Percentiles rank a stretch among this genome's conserved stretches.
Conservation (phyloP, 2,888 invertebrate species). For the Erebia epiphron region DNA sequence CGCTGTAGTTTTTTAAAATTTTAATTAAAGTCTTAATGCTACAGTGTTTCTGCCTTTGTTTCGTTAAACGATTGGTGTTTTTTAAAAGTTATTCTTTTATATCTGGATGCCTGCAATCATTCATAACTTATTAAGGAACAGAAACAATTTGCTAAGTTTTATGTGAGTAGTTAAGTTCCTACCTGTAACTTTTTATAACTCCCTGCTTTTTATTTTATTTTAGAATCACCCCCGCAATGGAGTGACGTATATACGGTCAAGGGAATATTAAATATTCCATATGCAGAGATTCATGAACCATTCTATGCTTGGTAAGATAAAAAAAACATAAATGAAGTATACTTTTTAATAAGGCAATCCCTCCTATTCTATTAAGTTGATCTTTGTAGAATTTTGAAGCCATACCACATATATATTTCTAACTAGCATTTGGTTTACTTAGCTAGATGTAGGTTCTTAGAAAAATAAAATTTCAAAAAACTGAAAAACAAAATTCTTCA, state of each 20-base stretch:
- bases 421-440: too few species aligned
- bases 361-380: too few species aligned
- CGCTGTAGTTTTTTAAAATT: background rate
- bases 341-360: background rate
- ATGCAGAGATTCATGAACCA: conserved; percentile 96
- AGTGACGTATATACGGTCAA: conserved; percentile 88
- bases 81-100: background rate
- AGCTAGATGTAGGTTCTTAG: too few species aligned
- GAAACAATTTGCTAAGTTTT: too few species aligned
- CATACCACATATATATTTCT: too few species aligned
- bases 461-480: too few species aligned
- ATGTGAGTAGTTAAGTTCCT: too few species aligned
- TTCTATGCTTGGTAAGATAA: conserved; percentile 90
- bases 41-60: conserved; percentile 6
- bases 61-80: background rate
- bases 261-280: conserved; percentile 93
- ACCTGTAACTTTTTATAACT: background rate
- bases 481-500: too few species aligned
- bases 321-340: background rate
- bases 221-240: conserved; percentile 84
- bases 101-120: background rate
- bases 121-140: too few species aligned
- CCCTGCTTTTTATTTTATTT: conserved; percentile 19
- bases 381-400: too few species aligned
- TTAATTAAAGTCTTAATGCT: background rate